A percentile compares a stretch with the other conserved stretches of the same genome.
phyloP scores from a whole-genome alignment of 2,113 vertebrate species.

The Piaya cayana region DNA sequence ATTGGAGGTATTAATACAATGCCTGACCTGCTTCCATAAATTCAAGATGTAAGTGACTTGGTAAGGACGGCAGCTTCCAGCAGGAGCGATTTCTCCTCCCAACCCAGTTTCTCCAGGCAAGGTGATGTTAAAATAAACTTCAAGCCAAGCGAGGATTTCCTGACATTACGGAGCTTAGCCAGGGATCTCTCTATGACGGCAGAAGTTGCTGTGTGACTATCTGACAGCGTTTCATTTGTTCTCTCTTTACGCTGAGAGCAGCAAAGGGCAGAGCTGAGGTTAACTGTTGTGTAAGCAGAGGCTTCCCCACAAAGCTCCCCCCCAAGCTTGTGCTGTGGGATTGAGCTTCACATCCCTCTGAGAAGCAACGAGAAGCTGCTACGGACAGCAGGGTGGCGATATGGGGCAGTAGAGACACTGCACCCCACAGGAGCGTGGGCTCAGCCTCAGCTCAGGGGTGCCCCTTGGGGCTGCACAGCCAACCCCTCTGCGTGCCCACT shows the following conservation, averaged over 20 bases:
- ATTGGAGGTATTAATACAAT: neutral
- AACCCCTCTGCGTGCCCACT: neutral
- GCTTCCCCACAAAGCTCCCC: neutral
- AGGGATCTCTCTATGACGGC: neutral
- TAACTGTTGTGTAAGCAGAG: neutral
- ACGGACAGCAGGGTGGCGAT: neutral
- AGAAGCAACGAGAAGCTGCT: accelerated
- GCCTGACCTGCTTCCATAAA: conserved; percentile 42
- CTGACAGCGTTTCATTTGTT: neutral
- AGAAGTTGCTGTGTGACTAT: neutral
- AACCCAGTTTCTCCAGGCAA: neutral
- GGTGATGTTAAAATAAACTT: neutral
- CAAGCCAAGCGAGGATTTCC: neutral
- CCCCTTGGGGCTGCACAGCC: accelerated
- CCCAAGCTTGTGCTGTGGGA: accelerated
- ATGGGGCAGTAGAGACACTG: neutral
- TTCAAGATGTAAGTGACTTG: neutral
- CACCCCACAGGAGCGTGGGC: accelerated
- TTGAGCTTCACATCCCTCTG: neutral
- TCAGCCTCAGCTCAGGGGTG: neutral
- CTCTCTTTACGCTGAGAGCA: neutral
- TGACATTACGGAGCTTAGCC: neutral
- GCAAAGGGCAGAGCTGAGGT: neutral
- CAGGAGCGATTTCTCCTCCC: neutral
- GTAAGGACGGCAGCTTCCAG: neutral